Conservation (phyloP, 2,113 vertebrate species). For the Podarcis muralis region DNA sequence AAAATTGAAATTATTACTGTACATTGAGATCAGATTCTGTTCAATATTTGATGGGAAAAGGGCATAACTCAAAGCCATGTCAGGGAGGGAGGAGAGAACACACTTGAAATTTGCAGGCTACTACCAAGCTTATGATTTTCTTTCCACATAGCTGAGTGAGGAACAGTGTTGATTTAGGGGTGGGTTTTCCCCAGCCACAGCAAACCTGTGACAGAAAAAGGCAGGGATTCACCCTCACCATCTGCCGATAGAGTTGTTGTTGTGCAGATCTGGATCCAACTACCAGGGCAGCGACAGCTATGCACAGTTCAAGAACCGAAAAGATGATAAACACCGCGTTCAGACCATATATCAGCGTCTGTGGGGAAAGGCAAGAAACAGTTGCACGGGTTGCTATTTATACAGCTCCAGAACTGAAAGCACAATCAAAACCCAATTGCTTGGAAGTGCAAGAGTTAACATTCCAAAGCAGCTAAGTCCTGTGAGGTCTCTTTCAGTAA, state of each 20-base stretch:
- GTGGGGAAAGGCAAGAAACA: rapidly evolving
- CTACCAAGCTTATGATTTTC: not conserved
- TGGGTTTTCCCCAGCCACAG: not conserved
- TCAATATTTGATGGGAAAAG: not conserved
- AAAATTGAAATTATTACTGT: not conserved
- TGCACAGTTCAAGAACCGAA: conserved; percentile 46
- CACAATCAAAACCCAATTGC: not conserved
- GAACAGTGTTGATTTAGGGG: not conserved
- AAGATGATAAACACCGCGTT: conserved; percentile 10
- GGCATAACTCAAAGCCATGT: not conserved
- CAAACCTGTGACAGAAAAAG: not conserved
- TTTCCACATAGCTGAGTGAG: not conserved
- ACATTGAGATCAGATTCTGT: not conserved
- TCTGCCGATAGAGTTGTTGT: conserved; percentile 9
- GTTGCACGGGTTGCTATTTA: rapidly evolving
- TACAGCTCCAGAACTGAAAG: not conserved
- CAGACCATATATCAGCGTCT: conserved; percentile 28
- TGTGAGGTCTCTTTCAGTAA: too few relatives aligned
- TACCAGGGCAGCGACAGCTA: conserved; percentile 8
- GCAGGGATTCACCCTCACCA: conserved; percentile 43
- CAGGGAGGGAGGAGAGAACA: not conserved
- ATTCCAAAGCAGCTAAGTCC: not conserved
- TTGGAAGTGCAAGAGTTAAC: not conserved
- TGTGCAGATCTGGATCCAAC: rapidly evolving
- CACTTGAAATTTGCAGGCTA: not conserved